A percentile compares a stretch with the other conserved stretches of the same genome.
Conservation (phyloP, 1,140 invertebrate genomes). For the Adelges cooleyi region DNA sequence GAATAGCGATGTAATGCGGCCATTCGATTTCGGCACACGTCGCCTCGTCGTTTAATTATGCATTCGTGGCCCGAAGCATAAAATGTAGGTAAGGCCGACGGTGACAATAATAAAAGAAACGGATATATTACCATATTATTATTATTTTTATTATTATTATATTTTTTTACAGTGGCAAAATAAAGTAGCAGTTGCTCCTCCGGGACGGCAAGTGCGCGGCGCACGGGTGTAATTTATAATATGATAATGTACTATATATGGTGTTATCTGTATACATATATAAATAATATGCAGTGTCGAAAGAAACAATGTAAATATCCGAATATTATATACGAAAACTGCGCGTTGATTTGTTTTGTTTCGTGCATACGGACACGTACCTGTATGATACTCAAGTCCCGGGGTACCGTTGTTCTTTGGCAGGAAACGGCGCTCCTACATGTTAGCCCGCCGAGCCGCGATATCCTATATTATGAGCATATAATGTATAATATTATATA, state of each 20-base stretch:
- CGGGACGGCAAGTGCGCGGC: no score
- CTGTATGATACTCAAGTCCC: neutral
- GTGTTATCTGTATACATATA: no score
- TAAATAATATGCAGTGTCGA: no score
- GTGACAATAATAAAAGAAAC: conserved; percentile 17
- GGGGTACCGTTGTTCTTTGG: conserved; percentile 15
- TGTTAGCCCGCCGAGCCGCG: neutral
- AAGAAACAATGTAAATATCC: no score
- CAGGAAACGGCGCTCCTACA: conserved; percentile 16
- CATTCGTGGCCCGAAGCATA: conserved; percentile 24
- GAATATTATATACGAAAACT: no score
- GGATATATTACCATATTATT: conserved; percentile 11
- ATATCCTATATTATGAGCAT: no score
- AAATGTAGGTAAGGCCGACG: conserved; percentile 20
- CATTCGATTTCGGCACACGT: conserved; percentile 26
- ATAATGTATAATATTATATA: no score
- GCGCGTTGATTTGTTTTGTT: neutral
- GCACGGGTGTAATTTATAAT: no score
- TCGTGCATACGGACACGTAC: conserved; percentile 9
- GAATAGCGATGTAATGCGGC: neutral
- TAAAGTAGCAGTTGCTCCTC: no score
- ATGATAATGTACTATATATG: no score
- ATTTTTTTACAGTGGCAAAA: neutral
- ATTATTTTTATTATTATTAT: no score
- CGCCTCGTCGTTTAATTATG: conserved; percentile 7